Evolutionary conservation across 2,797 vertebrate genomes (phyloP), one percentile per base, ranked within the genome.

Genomic region (Lindbergichthys nudifrons): DNA sequence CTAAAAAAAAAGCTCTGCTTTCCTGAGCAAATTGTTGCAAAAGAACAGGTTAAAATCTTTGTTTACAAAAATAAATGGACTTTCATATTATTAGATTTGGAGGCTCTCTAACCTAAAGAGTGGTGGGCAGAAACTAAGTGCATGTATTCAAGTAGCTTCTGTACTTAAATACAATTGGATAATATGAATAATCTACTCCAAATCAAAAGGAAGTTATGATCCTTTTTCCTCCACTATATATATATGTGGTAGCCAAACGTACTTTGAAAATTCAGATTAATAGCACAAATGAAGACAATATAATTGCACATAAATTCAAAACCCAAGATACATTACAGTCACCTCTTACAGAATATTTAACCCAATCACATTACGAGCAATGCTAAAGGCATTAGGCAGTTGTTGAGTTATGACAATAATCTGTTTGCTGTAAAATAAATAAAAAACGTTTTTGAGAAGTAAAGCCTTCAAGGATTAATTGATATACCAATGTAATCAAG

Each of bases 61-160:
- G n/a, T 71, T 41, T 48, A 54, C 68, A 65, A 53, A 53, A 23
- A 65, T 68, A 41, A 65, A 77, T 72, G 72, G 63, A 79, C 47
- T 62, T 60, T 23, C 51, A 4, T 18, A 53, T 61, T 42, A 77
- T 80, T 77, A 53, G 63, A 79, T 60, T 39, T 65, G 32, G 53
- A 51, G 63, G 23, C 68, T 58, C 67, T 52, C 70, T 14, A 60
- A 36, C 11, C 32, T 9, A 36, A 36, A 36, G 6, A 36, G 8
- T 36, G 32, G 32, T 36, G 32, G 32, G 8, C 7, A 36, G 32
- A 7, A 36, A 36, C 8, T 36, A 36, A 9, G 32, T 36, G 32
- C 8, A 36, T 36, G 6, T 36, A 36, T 9, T 36, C 32, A 36
- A 36, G 32, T 36, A 36, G 32, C 32, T 36, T 36, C 6, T 36